phyloP scores from a whole-genome alignment of 2,113 vertebrate species.

The Acanthochromis polyacanthus region DNA sequence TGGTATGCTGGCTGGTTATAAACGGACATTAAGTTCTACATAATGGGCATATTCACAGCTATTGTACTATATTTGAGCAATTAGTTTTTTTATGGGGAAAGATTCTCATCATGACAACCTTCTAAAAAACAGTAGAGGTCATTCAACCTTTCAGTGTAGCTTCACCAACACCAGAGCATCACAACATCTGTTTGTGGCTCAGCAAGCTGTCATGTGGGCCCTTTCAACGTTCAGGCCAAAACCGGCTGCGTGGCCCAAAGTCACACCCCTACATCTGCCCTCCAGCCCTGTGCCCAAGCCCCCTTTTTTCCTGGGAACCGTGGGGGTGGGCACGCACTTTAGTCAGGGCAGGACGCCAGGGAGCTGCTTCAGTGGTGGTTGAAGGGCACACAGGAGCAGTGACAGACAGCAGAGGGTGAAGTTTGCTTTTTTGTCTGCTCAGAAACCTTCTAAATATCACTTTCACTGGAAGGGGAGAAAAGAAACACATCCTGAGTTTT shows the following conservation, averaged over 20 bases:
- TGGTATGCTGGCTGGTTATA: background rate
- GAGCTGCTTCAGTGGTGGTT: constrained; percentile 32
- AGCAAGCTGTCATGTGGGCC: constrained; percentile 41
- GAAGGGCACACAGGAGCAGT: constrained; percentile 49
- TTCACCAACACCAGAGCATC: constrained; percentile 9
- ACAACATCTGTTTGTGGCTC: constrained; percentile 57
- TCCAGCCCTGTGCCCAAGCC: constrained; percentile 36
- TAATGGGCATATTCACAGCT: constrained; percentile 2
- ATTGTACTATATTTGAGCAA: background rate
- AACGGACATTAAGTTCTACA: background rate
- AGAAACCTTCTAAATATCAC: background rate
- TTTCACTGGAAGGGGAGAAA: constrained; percentile 5
- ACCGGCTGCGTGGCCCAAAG: constrained; percentile 53
- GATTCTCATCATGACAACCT: background rate
- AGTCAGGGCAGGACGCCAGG: constrained; percentile 39
- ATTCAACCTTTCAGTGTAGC: constrained; percentile 11
- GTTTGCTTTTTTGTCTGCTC: constrained; percentile 6
- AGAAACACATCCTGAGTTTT: background rate
- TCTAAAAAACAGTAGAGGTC: background rate
- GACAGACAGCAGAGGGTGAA: constrained; percentile 4
- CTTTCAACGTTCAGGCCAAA: constrained; percentile 47
- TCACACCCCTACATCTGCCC: constrained; percentile 66
- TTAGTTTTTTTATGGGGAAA: background rate
- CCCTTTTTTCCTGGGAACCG: constrained; percentile 37
- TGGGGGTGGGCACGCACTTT: constrained; percentile 35